Base-by-base conservation (phyloP, 1,140 invertebrate genomes). In the Scaptodrosophila lebanonensis region DNA sequence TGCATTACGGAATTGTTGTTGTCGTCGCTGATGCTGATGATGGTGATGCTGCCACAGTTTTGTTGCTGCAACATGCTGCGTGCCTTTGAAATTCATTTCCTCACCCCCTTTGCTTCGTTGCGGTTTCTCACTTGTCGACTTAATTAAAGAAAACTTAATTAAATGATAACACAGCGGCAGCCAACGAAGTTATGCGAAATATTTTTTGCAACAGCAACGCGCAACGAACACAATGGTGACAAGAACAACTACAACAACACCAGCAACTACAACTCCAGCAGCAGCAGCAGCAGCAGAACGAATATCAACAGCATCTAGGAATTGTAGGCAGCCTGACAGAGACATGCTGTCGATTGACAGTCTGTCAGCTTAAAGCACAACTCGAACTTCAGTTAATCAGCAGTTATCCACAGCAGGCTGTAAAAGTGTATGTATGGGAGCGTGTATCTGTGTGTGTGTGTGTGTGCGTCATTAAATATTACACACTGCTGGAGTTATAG, bases 131-230 rank as follows among this genome's bases (percentile, higher is more conserved):
- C 64, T 61, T 62, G 69, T 77, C 57, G 49, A 69, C 75, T 70
- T 79, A 79, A 79, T 79, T 79, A 73, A 79, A 73, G 73, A 79
- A 82, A 79, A 75, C 69, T 82, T 82, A 79, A 79, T 79, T 82
- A 83, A 79, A 79, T 75, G 76, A 75, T 82, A 82, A 66, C 66
- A 70, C 66, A 73, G 59, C 47, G 49, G 53, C 68, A 66, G 56
- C 75, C 68, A 57, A 62, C 66, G 51, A 66, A 73, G 75, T 69
- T 69, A 66, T 75, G 70, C 50, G 66, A 65, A 61, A 63, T 61
- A 69, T 75, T 73, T 62, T 44, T 48, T 51, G 16, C 11, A 22
- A 18, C 35, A 40, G n/a, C 25, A 4, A 33, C 29, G 12, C 36
- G 36, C 36, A 40, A 20, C 50, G n/a, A 36, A n/a, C 16, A 20